Base-by-base conservation (phyloP, 1,140 invertebrate species). In the Drosophila tani region DNA sequence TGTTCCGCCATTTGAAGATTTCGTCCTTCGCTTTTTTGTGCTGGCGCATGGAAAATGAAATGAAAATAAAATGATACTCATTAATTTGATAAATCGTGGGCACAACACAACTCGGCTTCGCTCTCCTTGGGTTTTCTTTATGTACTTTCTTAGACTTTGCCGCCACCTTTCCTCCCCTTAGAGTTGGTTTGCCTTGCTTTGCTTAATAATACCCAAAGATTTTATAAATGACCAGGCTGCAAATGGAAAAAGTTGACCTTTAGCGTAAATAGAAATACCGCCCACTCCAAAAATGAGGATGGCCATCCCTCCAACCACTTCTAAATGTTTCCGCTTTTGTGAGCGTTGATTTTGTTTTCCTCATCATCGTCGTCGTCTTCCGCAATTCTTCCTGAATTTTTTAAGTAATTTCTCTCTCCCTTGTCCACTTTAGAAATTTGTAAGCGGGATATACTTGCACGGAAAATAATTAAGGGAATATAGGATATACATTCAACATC, bases 21-120 rank as follows among this genome's bases (percentile, higher is more conserved):
- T 65, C 38, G 45, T 67, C 55, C 57, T 63, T 58, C 43, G 40
- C 35, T 77, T 57, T 65, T 46, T 79, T 83, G 75, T 73, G 74
- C 64, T 79, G 70, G 81, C 81, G 75, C 85, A 81, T 82, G 86
- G 85, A 90, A 90, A 90, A 90, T 85, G 75, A 91, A 88, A 90
- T 90, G 85, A 90, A 90, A 90, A 90, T 90, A 90, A 81, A 90
- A 90, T 90, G 85, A 90, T 90, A 90, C 85, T 90, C 85, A 90
- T 90, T 90, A 90, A 90, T 90, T 90, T 90, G 86, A 90, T 90
- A 90, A 90, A 90, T 90, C 85, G 85, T 84, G 71, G 81, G 47
- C 77, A 84, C 68, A 80, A 50, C 73, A 66, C 24, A 43, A 79
- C 68, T 71, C 58, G 58, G 68, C 40, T 66, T 71, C 41, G 70